Evolutionary conservation across 2,113 vertebrate genomes (phyloP).

Genomic region (Chaetodon auriga): DNA sequence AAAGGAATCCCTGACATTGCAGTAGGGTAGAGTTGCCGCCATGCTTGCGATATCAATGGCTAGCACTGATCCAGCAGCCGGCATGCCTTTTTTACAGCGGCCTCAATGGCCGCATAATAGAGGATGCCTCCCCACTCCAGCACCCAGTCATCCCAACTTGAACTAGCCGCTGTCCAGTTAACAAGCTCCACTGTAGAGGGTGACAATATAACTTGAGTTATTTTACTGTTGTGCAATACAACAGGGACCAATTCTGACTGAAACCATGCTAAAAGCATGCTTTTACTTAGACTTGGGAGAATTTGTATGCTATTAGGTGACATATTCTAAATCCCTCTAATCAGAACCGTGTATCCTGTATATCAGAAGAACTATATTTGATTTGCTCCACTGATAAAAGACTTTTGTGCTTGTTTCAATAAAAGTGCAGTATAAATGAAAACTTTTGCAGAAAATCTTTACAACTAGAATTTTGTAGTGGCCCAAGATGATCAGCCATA

Average conservation of each 20-base stretch:
- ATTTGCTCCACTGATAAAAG: slow-evolving; percentile 57
- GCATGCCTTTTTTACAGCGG: slow-evolving; percentile 51
- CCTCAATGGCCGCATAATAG: slow-evolving; percentile 66
- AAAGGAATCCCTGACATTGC: slow-evolving; percentile 79
- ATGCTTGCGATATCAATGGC: slow-evolving; percentile 68
- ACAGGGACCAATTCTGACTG: slow-evolving; percentile 83
- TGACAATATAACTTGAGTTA: slow-evolving; percentile 71
- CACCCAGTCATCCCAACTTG: slow-evolving; percentile 62
- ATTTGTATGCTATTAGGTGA: slow-evolving; percentile 48
- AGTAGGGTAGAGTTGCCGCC: slow-evolving; percentile 65
- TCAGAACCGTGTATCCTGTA: slow-evolving; percentile 61
- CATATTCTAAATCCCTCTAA: slow-evolving; percentile 60
- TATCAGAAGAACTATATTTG: slow-evolving; percentile 66
- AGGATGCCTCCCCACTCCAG: slow-evolving; percentile 50
- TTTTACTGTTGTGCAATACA: slow-evolving; percentile 80
- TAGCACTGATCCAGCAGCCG: slow-evolving; percentile 52
- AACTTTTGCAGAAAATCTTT: slow-evolving; percentile 63
- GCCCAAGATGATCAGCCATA: slow-evolving; percentile 56
- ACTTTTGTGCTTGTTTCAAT: slow-evolving; percentile 65
- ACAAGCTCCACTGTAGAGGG: slow-evolving; percentile 68
- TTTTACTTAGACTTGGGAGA: slow-evolving; percentile 70
- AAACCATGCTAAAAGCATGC: slow-evolving; percentile 76
- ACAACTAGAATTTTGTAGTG: slow-evolving; percentile 63
- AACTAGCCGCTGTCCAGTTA: slow-evolving; percentile 65
- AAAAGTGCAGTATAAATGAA: slow-evolving; percentile 52